phyloP scores from a whole-genome alignment of 2,113 vertebrate genomes.

The Ascaphus truei region DNA sequence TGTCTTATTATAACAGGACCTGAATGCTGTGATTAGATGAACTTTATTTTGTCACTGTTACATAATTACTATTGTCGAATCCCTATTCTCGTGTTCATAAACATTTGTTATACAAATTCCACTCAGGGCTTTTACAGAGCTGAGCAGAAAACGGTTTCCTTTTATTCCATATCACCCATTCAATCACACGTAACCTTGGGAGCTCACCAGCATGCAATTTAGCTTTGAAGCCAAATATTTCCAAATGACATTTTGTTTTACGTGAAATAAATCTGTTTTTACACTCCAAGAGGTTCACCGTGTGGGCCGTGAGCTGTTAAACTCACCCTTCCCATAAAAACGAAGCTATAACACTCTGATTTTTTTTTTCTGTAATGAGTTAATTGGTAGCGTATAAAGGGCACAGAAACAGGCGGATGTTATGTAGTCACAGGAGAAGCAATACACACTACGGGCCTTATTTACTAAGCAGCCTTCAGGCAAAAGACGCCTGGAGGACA shows the following conservation, averaged over 20 bases:
- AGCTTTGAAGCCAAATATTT: conserved; percentile 38
- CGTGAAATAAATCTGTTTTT: conserved; percentile 27
- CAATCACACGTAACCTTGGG: conserved; percentile 37
- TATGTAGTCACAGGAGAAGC: background rate
- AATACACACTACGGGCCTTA: background rate
- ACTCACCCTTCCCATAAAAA: conserved; percentile 24
- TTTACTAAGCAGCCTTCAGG: background rate
- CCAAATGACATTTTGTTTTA: conserved; percentile 38
- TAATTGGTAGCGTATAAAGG: conserved; percentile 31
- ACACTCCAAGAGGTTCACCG: conserved; percentile 17
- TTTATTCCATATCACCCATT: conserved; percentile 36
- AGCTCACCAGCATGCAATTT: conserved; percentile 36
- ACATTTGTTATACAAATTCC: conserved; percentile 39
- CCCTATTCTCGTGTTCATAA: conserved; percentile 35
- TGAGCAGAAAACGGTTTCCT: conserved; percentile 28
- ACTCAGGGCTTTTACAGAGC: conserved; percentile 36
- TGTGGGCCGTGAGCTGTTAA: conserved; percentile 21
- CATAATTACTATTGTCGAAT: conserved; percentile 38
- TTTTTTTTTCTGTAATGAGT: conserved; percentile 16
- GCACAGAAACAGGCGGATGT: background rate
- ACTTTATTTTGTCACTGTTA: conserved; percentile 38
- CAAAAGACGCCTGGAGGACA: background rate
- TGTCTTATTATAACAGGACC: conserved; percentile 33
- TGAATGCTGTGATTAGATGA: conserved; percentile 39
- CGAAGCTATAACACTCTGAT: conserved; percentile 22